Percentiles rank a stretch among this genome's conserved stretches.
phyloP scores from a whole-genome alignment of 2,797 vertebrate genomes.

The Margarornis squamiger region DNA sequence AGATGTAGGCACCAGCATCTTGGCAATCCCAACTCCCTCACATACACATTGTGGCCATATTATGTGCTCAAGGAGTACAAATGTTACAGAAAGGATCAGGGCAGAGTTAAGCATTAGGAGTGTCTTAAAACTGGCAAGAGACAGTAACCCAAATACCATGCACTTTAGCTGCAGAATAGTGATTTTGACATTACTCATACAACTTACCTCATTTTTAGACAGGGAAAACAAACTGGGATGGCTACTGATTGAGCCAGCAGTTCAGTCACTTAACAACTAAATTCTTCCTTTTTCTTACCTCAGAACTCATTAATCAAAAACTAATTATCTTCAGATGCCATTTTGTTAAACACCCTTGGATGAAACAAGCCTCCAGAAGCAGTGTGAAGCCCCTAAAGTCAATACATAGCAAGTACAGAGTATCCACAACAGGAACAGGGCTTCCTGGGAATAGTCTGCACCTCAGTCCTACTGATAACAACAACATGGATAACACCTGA shows the following conservation, averaged over 20 bases:
- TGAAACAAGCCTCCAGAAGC: not conserved
- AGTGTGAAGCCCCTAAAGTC: not conserved
- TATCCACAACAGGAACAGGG: not conserved
- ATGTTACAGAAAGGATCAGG: not conserved
- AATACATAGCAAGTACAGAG: rapidly evolving
- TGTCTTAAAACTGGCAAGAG: not conserved
- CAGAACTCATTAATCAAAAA: not conserved
- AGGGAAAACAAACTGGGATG: not conserved
- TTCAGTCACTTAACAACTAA: not conserved
- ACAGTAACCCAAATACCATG: not conserved
- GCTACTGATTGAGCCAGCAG: not conserved
- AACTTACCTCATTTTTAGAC: not conserved
- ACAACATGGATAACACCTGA: not conserved
- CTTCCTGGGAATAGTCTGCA: not conserved
- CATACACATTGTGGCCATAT: not conserved
- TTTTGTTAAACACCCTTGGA: not conserved
- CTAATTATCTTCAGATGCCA: not conserved
- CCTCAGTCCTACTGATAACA: not conserved
- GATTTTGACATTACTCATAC: not conserved
- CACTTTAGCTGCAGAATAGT: not conserved
- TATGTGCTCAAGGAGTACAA: not conserved
- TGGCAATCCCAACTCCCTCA: not conserved
- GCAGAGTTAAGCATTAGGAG: not conserved
- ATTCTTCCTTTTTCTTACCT: not conserved
- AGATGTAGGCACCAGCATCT: not conserved